These are phyloP conservation scores for Pseudonaja textilis DNA, from an alignment of 2,113 vertebrate species.

Conservation along the genomic window DNA sequence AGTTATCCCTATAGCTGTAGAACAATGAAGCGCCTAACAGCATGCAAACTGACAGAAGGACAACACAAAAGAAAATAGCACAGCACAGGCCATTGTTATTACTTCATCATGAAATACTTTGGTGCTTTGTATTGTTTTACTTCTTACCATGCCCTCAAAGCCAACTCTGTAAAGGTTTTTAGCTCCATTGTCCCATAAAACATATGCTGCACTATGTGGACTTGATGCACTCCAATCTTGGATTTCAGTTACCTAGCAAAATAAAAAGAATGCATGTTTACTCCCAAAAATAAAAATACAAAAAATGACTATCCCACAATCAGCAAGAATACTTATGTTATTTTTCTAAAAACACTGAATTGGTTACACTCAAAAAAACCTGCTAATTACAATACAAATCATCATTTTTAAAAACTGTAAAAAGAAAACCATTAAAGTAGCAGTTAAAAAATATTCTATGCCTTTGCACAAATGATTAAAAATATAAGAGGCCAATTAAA, in stretches of 20 bases:
- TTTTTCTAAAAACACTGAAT: background rate
- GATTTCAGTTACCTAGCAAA: constrained; percentile 92
- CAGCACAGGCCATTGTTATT: constrained; percentile 46
- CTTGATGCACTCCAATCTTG: constrained; percentile 99
- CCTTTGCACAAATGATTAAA: background rate
- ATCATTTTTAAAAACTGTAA: background rate
- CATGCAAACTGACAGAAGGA: constrained; percentile 63
- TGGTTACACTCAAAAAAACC: background rate
- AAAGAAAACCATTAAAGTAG: background rate
- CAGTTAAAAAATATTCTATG: background rate
- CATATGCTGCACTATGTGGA: constrained; percentile 96
- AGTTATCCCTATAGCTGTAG: constrained; percentile 67
- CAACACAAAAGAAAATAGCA: constrained; percentile 63
- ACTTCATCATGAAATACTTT: constrained; percentile 36
- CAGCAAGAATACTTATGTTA: background rate
- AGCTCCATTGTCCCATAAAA: constrained; percentile 99
- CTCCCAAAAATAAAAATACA: background rate
- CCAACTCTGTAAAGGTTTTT: constrained; percentile 99
- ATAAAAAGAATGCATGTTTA: constrained; percentile 22
- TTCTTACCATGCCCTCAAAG: constrained; percentile 98
- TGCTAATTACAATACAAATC: background rate
- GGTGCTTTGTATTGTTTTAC: constrained; percentile 46
- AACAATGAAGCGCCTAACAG: constrained; percentile 69
- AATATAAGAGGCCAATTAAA: background rate
- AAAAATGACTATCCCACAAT: background rate